phyloP scores from a whole-genome alignment of 2,113 vertebrate species.

The Pachycephala philippinensis region DNA sequence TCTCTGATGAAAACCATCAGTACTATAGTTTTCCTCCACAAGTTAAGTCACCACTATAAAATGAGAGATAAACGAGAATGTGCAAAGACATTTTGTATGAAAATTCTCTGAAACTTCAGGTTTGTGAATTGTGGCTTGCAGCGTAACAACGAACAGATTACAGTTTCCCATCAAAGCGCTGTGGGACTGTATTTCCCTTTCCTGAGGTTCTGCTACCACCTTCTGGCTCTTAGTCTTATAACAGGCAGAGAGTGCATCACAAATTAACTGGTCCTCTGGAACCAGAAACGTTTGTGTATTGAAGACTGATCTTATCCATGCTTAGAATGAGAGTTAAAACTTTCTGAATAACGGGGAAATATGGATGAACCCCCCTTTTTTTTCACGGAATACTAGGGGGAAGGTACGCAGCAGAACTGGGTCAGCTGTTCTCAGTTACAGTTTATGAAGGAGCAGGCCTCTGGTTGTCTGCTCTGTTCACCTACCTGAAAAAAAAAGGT shows the following conservation, averaged over 20 bases:
- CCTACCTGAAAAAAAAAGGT: not conserved
- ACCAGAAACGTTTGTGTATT: not conserved
- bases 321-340: not conserved
- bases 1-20: not conserved
- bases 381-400: not conserved
- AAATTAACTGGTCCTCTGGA: not conserved
- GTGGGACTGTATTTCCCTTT: not conserved
- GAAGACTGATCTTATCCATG: not conserved
- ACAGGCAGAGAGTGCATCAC: not conserved
- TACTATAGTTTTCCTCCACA: not conserved
- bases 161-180: not conserved
- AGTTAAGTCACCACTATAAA: not conserved
- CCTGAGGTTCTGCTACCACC: constrained; percentile 47
- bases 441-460: not conserved
- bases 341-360: not conserved
- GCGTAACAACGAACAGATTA: not conserved
- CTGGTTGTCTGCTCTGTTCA: not conserved
- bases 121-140: not conserved
- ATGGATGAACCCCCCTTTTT: not conserved
- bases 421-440: not conserved
- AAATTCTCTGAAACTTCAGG: not conserved
- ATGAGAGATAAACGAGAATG: not conserved
- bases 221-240: not conserved
- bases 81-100: not conserved
- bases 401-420: not conserved